phyloP scores from a whole-genome alignment of 2,888 invertebrate species.

The Spodoptera exigua region DNA sequence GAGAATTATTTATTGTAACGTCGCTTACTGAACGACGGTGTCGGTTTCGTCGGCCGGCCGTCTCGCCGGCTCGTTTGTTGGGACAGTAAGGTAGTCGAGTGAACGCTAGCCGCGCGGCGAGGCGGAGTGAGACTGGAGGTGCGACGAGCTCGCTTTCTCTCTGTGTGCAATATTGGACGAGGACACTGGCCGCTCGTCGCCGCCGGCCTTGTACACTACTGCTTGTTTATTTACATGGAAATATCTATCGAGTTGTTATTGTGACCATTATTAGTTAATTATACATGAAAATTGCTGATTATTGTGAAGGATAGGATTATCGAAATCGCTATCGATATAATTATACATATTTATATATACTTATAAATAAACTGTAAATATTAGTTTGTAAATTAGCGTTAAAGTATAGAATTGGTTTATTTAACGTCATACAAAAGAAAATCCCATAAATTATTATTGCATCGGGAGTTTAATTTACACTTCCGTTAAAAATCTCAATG shows the following conservation, averaged over 20 bases:
- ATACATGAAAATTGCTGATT: constrained; percentile 86
- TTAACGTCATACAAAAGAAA: constrained; percentile 87
- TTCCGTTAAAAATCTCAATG: constrained; percentile 89
- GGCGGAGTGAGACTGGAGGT: constrained; percentile 55
- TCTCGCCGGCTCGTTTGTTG: constrained; percentile 56
- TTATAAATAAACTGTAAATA: constrained; percentile 89
- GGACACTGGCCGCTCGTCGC: constrained; percentile 71
- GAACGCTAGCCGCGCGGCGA: constrained; percentile 52
- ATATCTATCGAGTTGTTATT: constrained; percentile 89
- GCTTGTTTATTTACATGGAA: constrained; percentile 88
- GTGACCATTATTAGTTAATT: constrained; percentile 89
- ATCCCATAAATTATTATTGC: constrained; percentile 89
- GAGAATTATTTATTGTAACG: constrained; percentile 86
- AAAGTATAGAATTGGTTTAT: constrained; percentile 89
- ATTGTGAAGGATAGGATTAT: constrained; percentile 85
- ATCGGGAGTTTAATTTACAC: constrained; percentile 85
- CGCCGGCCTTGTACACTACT: constrained; percentile 79
- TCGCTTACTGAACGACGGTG: constrained; percentile 70
- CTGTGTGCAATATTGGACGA: constrained; percentile 83
- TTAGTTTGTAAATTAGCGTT: constrained; percentile 87
- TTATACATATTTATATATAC: constrained; percentile 89
- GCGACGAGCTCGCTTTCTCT: constrained; percentile 72
- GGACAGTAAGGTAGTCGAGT: constrained; percentile 53
- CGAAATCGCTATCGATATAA: constrained; percentile 86
- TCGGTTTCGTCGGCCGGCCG: constrained; percentile 56